Evolutionary conservation across 2,888 invertebrate species (phyloP), one percentile per base, ranked within the genome.

Genomic region (Himalopsyche anomala): DNA sequence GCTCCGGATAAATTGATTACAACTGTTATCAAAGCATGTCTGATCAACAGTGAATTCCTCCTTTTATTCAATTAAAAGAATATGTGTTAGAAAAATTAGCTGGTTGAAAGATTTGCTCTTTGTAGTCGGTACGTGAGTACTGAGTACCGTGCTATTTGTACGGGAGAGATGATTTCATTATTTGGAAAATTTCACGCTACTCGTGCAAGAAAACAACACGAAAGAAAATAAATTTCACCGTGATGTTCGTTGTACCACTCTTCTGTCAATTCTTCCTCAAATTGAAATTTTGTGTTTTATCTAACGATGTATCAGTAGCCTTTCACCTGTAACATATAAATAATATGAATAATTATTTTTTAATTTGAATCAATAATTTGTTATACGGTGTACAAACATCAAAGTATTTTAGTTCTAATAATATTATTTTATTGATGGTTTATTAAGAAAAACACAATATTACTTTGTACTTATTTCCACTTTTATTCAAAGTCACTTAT

Each of bases 201-300:
- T 74, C 74, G 74, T 74, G 74, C 74, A 12, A 74, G 74, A 11
- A 69, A 36, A 74, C 74, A 74, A 36, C 74, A 15, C 15, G 15
- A 36, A 74, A 74, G 74, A 74, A 74, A 74, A 36, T 74, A 38
- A n/a, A 74, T 74, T 74, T 36, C 36, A 74, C 74, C 12, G 38
- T 36, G 74, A 38, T 74, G 74, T 74, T 74, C 36, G 15, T 74
- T 74, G 38, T 38, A 74, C 36, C 74, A 15, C 12, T 74, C 12
- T 62, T 28, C 8, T 28, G 6, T 62, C 19, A 28, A 62, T 28
- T 62, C 19, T 62, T 62, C 19, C 19, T 8, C 62, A 28, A 51
- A 51, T 51, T 51, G 51, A 15, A 15, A 51, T 15, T 3, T 51
- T 5, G 9, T 51, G 45, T 51, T 51, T 51, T 15, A 51, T 51